Conservation (phyloP, 1,140 invertebrate genomes). For the Adelges cooleyi region DNA sequence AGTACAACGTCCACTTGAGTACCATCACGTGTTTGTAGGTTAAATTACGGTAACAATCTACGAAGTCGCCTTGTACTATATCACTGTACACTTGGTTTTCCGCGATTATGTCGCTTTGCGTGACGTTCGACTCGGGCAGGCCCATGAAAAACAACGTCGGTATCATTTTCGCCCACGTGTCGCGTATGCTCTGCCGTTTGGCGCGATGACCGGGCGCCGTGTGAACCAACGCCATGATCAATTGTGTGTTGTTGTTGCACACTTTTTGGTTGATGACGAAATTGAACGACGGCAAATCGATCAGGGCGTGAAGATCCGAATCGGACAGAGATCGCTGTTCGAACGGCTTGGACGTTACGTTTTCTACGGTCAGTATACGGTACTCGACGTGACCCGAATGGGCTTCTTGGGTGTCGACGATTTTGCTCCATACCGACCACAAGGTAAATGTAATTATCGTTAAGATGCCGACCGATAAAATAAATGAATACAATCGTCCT, state of each 20-base stretch:
- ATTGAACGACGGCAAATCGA: conserved; percentile 30
- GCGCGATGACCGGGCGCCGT: conserved; percentile 51
- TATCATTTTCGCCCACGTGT: conserved; percentile 51
- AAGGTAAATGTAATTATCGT: conserved; percentile 17
- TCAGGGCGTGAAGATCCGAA: conserved; percentile 23
- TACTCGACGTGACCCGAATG: neutral
- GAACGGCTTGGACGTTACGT: conserved; percentile 19
- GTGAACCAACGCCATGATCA: conserved; percentile 53
- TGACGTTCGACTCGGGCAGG: conserved; percentile 37
- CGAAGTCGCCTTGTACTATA: conserved; percentile 65
- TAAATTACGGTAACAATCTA: conserved; percentile 70
- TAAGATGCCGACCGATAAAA: conserved; percentile 9
- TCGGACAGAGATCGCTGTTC: conserved; percentile 7
- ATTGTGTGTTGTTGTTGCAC: conserved; percentile 33
- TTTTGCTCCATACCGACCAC: conserved; percentile 21
- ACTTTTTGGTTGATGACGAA: conserved; percentile 31
- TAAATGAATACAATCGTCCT: conserved; percentile 17
- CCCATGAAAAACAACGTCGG: conserved; percentile 60
- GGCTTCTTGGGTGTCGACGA: neutral
- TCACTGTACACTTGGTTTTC: conserved; percentile 54
- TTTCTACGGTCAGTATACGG: conserved; percentile 11
- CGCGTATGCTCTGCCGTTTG: conserved; percentile 49
- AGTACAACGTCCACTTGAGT: conserved; percentile 65
- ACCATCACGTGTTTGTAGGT: conserved; percentile 78
- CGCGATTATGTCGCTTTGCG: conserved; percentile 42